Evolutionary conservation across 2,797 vertebrate species (phyloP).

Genomic region (Periophthalmus magnuspinnatus): DNA sequence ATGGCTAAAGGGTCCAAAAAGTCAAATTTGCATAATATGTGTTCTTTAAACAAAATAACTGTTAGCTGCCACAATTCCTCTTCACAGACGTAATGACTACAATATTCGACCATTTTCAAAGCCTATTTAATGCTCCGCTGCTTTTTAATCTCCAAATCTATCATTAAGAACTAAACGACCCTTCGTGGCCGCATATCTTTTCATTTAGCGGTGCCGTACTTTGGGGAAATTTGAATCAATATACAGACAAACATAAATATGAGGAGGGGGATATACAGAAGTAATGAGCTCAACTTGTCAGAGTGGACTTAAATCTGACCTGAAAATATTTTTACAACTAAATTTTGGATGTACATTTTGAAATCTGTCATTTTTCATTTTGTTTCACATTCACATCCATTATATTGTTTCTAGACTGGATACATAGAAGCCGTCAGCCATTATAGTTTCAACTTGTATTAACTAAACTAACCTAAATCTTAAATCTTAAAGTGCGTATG

Average conservation of each 20-base stretch:
- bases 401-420: no score
- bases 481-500: no score
- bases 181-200: neutral
- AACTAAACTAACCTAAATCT: no score
- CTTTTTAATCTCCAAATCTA: conserved; percentile 44
- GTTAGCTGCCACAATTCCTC: conserved; percentile 63
- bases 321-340: no score
- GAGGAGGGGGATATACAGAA: conserved; percentile 39
- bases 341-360: no score
- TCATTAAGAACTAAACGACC: conserved; percentile 17
- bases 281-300: conserved; percentile 28
- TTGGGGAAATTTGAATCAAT: conserved; percentile 55
- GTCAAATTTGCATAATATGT: no score
- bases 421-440: no score
- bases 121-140: conserved; percentile 50
- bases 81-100: conserved; percentile 28
- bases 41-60: conserved; percentile 12
- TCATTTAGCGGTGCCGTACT: conserved; percentile 43
- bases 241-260: conserved; percentile 50
- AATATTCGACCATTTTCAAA: conserved; percentile 41
- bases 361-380: no score
- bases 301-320: no score
- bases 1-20: no score
- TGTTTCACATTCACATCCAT: no score
- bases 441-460: no score